Conservation (phyloP, 1,140 invertebrate genomes). For the Diorhabda sublineata region DNA sequence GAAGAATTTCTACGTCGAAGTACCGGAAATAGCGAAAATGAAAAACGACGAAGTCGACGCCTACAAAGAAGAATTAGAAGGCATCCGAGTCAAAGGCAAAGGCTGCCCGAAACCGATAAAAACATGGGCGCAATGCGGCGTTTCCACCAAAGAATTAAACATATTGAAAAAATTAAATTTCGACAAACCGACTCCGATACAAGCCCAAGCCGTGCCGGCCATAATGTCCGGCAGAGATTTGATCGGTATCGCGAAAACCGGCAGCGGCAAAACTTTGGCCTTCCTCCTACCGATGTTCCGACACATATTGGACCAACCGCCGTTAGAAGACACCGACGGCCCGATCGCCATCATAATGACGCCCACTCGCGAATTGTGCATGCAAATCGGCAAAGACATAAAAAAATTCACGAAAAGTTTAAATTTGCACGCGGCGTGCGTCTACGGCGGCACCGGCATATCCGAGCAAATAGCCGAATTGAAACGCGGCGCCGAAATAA, state of each 20-base stretch:
- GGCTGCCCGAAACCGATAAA: conserved; percentile 48
- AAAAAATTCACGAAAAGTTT: conserved; percentile 92
- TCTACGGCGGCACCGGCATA: conserved; percentile 97
- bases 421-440: conserved; percentile 85
- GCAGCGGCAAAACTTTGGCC: conserved; percentile 97
- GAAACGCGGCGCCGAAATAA: conserved; percentile 96
- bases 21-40: conserved; percentile 80
- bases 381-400: conserved; percentile 98
- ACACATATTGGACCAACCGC: conserved; percentile 92
- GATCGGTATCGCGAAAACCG: conserved; percentile 84
- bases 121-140: conserved; percentile 97
- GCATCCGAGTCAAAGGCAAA: conserved; percentile 77
- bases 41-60: conserved; percentile 81
- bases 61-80: conserved; percentile 81
- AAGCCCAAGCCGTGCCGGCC: conserved; percentile 97
- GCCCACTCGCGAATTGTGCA: conserved; percentile 95
- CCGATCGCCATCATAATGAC: conserved; percentile 97
- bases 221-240: conserved; percentile 96
- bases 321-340: conserved; percentile 91
- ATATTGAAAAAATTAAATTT: conserved; percentile 89
- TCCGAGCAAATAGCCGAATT: conserved; percentile 97
- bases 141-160: conserved; percentile 94
- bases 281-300: conserved; percentile 98
- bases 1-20: conserved; percentile 96
- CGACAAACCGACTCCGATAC: conserved; percentile 98